These are phyloP conservation scores for Latrodectus elegans DNA, from an alignment of 2,888 invertebrate species.

Conservation along the genomic window DNA sequence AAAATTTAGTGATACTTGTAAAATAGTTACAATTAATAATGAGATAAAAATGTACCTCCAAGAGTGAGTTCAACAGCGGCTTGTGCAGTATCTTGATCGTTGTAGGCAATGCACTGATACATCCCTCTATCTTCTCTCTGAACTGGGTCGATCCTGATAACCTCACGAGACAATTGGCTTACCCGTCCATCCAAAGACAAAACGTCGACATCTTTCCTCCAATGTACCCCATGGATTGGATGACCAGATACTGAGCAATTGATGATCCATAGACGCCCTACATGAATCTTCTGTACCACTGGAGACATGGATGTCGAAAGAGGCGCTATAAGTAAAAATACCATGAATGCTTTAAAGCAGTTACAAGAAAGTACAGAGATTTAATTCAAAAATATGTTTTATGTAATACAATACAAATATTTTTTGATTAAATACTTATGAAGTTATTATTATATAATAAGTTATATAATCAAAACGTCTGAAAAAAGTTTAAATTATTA, in stretches of 20 bases:
- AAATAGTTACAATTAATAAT: not conserved
- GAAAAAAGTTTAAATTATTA: too few relatives aligned
- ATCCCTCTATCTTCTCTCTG: constrained; percentile 69
- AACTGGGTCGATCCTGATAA: constrained; percentile 67
- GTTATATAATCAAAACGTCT: too few relatives aligned
- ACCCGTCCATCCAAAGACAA: constrained; percentile 54
- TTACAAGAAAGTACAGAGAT: too few relatives aligned
- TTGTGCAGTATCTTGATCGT: constrained; percentile 64
- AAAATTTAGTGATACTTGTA: too few relatives aligned
- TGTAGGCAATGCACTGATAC: constrained; percentile 70
- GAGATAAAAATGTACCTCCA: constrained; percentile 38
- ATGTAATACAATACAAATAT: too few relatives aligned
- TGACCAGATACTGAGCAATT: constrained; percentile 66
- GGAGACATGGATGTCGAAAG: constrained; percentile 69
- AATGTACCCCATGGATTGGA: constrained; percentile 63
- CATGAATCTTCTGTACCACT: constrained; percentile 54
- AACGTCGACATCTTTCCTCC: constrained; percentile 63
- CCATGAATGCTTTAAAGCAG: too few relatives aligned
- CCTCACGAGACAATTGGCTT: constrained; percentile 52
- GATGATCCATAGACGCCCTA: constrained; percentile 58
- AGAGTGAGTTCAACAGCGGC: constrained; percentile 58
- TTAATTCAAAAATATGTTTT: too few relatives aligned
- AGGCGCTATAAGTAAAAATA: constrained; percentile 56
- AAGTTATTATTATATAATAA: too few relatives aligned
- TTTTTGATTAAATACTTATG: too few relatives aligned